phyloP scores from a whole-genome alignment of 1,140 invertebrate species.

The Cotesia typhae region DNA sequence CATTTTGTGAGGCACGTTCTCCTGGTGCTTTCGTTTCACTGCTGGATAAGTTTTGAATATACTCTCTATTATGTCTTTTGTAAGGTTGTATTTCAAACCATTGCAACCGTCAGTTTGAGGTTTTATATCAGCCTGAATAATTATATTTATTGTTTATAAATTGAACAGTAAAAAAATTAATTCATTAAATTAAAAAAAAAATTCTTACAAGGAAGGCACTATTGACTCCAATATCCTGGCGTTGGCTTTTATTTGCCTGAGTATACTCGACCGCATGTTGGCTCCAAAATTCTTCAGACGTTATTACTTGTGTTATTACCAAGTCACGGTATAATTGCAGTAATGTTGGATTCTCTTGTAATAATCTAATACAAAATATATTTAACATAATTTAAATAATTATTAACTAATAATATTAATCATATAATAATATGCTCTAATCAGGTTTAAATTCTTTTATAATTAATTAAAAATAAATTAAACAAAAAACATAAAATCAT shows the following conservation, averaged over 20 bases:
- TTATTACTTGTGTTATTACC: conserved; percentile 92
- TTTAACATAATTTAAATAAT: no score
- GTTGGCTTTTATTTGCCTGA: conserved; percentile 74
- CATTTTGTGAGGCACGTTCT: conserved; percentile 96
- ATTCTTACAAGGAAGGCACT: conserved; percentile 60
- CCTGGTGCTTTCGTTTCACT: conserved; percentile 95
- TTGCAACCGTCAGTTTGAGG: conserved; percentile 97
- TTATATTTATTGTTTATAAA: conserved; percentile 12
- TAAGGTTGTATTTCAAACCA: conserved; percentile 96
- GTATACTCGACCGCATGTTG: conserved; percentile 84
- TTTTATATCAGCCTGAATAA: conserved; percentile 87
- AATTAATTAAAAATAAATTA: no score
- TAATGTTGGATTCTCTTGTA: conserved; percentile 84
- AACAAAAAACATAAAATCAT: no score
- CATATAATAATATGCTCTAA: no score
- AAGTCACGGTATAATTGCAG: conserved; percentile 91
- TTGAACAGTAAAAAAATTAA: background rate
- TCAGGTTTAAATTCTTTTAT: no score
- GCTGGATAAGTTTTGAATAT: conserved; percentile 99
- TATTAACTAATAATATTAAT: no score
- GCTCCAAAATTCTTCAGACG: conserved; percentile 96
- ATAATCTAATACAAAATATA: conserved; percentile 66
- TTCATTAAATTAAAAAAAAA: background rate
- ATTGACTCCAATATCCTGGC: conserved; percentile 83
- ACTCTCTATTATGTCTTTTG: conserved; percentile 94